Evolutionary conservation across 1,140 invertebrate species (phyloP), one percentile per base, ranked within the genome.

Genomic region (Liolophura sinensis): DNA sequence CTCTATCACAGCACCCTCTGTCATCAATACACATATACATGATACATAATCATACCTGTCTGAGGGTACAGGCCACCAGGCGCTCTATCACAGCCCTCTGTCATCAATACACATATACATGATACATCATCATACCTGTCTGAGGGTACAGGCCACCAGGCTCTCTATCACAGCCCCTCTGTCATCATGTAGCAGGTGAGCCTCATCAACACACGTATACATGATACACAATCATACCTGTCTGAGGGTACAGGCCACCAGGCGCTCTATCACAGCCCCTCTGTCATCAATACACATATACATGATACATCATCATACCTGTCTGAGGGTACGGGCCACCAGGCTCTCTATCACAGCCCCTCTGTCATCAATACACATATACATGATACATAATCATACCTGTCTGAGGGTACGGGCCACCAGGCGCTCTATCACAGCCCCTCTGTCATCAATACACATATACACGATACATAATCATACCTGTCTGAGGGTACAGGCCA

Each of bases 401-500:
- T 96, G 93, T 78, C 97, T 87, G 5, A 99, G 84, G 0, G 97
- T 99, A 70, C 98, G 87, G 0, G 98, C 97, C 0, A 99, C 97
- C 7, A 99, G 84, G 4, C 96, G 93, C 85, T 99, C 98, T 31
- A 99, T 93, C 14, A 99, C 98, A 0, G 97, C 95, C 15, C 97
- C 98, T 81, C 98, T 87, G 78, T 99, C 97, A 11, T 97, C 95
- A 82, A 5, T 40, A 40, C 9, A 40, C 31, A 62, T 52, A 15
- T 24, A 11, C 1, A 20, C 5, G 20, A 22, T 62, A 22, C 49
- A 18, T 14, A 20, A 16, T 57, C 67, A 68, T 70, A 89, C 90
- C 82, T 94, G 92, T 73, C 96, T 87, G 7, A 98, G 83, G 0
- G 96, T 98, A 69, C 97, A 85, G 0, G 97, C 96, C 0, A 99